Percentiles rank a stretch among this genome's conserved stretches.
Conservation (phyloP, 2,888 invertebrate species). For the Ethmia dodecea region DNA sequence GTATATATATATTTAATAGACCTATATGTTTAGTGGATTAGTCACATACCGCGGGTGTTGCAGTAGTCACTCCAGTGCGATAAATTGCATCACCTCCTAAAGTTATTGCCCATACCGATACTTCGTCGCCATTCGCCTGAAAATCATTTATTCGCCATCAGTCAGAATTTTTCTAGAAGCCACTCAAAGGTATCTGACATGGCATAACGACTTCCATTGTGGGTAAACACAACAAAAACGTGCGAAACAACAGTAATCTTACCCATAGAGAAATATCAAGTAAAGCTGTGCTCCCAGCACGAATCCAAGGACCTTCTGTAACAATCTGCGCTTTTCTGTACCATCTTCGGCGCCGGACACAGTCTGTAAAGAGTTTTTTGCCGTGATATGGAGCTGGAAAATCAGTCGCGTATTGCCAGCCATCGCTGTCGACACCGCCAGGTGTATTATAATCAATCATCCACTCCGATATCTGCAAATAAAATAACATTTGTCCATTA, state of each 20-base stretch:
- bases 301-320: conserved; percentile 92
- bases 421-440: conserved; percentile 93
- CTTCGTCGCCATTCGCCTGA: conserved; percentile 50
- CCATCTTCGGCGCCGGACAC: conserved; percentile 91
- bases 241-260: conserved; percentile 6
- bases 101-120: conserved; percentile 91
- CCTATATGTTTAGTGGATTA: too few species aligned
- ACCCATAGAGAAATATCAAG: conserved; percentile 88
- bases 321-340: conserved; percentile 88
- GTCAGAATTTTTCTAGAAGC: background rate
- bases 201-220: too few species aligned
- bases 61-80: conserved; percentile 85
- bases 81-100: conserved; percentile 91
- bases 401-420: conserved; percentile 97
- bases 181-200: too few species aligned
- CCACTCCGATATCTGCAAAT: conserved; percentile 88
- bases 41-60: conserved; percentile 82
- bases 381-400: conserved; percentile 93
- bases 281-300: conserved; percentile 90
- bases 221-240: background rate
- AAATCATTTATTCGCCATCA: conserved; percentile 3
- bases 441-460: conserved; percentile 93
- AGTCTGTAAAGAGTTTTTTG: conserved; percentile 91
- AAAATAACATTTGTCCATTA: too few species aligned
- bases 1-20: too few species aligned